Evolutionary conservation across 2,888 invertebrate genomes (phyloP).

Genomic region (Scaptomyza flava): DNA sequence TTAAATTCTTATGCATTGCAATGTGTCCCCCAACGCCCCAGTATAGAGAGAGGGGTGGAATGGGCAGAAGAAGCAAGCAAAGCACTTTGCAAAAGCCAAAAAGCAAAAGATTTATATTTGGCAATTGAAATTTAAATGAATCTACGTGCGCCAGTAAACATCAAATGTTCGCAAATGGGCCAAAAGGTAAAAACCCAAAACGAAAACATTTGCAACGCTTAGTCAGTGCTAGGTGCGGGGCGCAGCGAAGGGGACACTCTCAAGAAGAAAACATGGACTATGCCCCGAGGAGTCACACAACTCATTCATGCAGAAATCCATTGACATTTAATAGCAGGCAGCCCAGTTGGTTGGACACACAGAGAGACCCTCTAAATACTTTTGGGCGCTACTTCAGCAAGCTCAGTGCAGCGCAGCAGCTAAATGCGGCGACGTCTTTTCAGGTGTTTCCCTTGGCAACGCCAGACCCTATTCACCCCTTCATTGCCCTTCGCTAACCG

Average conservation of each 20-base stretch:
- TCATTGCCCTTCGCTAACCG: background rate
- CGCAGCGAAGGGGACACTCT: background rate
- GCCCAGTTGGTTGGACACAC: conserved; percentile 19
- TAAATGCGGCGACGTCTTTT: conserved; percentile 20
- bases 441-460: conserved; percentile 41
- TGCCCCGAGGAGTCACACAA: conserved; percentile 56
- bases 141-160: conserved; percentile 63
- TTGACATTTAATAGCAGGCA: conserved; percentile 78
- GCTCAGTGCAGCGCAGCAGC: conserved; percentile 18
- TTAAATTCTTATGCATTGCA: conserved; percentile 45
- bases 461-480: conserved; percentile 11
- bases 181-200: conserved; percentile 45
- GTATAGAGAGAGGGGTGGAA: background rate
- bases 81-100: conserved; percentile 6
- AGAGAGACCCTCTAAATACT: conserved; percentile 52
- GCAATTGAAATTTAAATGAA: conserved; percentile 80
- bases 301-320: conserved; percentile 81
- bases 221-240: background rate
- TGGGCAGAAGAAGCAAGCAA: background rate
- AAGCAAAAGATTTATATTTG: conserved; percentile 64
- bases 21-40: background rate
- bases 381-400: conserved; percentile 21
- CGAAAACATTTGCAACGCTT: conserved; percentile 17
- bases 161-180: conserved; percentile 51
- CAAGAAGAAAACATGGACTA: conserved; percentile 12